Conservation (phyloP, 2,797 vertebrate species). For the Coregonus suidteri region DNA sequence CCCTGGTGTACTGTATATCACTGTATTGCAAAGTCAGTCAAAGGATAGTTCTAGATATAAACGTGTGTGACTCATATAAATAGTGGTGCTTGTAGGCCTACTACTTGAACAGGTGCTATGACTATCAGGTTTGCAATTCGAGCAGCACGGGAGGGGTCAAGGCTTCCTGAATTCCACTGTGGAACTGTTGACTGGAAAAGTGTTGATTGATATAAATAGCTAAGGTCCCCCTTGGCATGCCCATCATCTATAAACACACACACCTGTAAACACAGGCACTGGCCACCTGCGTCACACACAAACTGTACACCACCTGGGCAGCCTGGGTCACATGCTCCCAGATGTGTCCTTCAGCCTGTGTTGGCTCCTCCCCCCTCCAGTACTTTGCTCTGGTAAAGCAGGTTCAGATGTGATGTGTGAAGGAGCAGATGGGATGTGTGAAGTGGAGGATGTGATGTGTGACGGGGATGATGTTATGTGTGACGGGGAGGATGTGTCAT, state of each 20-base stretch:
- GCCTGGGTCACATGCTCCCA: constrained; percentile 50
- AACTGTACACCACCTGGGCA: constrained; percentile 6
- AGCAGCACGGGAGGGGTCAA: constrained; percentile 49
- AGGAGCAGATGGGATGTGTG: constrained; percentile 32
- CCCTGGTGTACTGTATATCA: constrained; percentile 24
- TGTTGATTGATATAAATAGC: constrained; percentile 54
- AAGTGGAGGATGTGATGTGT: constrained; percentile 31
- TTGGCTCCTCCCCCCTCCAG: constrained; percentile 17
- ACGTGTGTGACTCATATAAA: constrained; percentile 43
- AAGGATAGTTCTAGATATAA: constrained; percentile 45
- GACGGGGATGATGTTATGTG: constrained; percentile 46
- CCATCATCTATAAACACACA: constrained; percentile 46
- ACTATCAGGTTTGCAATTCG: constrained; percentile 54
- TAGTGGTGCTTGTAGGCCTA: constrained; percentile 41
- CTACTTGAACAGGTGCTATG: constrained; percentile 64
- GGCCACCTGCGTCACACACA: constrained; percentile 15
- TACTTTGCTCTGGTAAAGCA: constrained; percentile 15
- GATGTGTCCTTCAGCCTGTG: constrained; percentile 55
- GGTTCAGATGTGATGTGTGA: constrained; percentile 46
- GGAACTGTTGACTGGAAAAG: constrained; percentile 56
- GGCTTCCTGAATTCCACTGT: constrained; percentile 49
- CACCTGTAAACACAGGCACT: constrained; percentile 39
- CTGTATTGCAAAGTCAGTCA: constrained; percentile 37
- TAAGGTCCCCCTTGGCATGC: constrained; percentile 42
- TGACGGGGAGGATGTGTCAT: constrained; percentile 46